phyloP scores from a whole-genome alignment of 1,140 invertebrate genomes.

The Drosophila arawakana region DNA sequence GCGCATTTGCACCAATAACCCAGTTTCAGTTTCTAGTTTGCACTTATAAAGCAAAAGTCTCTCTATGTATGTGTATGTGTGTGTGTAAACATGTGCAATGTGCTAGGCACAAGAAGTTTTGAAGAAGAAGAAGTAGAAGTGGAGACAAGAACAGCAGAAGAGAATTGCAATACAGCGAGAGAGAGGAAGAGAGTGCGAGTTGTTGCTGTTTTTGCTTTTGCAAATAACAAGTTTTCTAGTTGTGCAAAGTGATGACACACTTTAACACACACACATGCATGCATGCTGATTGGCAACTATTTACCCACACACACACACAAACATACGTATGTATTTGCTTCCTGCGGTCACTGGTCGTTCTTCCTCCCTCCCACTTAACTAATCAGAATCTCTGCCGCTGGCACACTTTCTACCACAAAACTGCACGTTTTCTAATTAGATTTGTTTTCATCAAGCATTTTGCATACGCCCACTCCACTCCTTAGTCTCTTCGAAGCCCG shows the following conservation, averaged over 20 bases:
- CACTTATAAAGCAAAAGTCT: slow-evolving; percentile 54
- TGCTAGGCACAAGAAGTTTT: slow-evolving; percentile 43
- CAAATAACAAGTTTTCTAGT: slow-evolving; percentile 74
- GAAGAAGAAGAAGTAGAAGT: slow-evolving; percentile 30
- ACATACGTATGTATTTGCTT: slow-evolving; percentile 23
- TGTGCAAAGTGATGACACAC: slow-evolving; percentile 76
- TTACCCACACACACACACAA: slow-evolving; percentile 19
- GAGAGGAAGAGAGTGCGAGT: slow-evolving; percentile 26
- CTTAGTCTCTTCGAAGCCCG: neutral
- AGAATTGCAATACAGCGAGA: slow-evolving; percentile 40
- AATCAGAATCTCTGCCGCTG: slow-evolving; percentile 56
- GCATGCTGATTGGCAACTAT: slow-evolving; percentile 30
- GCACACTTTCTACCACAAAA: slow-evolving; percentile 65
- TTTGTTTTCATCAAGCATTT: slow-evolving; percentile 47
- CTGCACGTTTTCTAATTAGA: slow-evolving; percentile 76
- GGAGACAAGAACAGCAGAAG: neutral
- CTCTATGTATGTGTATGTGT: slow-evolving; percentile 2
- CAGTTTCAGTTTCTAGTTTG: slow-evolving; percentile 76
- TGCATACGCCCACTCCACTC: slow-evolving; percentile 46
- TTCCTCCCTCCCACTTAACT: slow-evolving; percentile 26
- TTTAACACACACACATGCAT: slow-evolving; percentile 47
- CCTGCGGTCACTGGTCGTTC: slow-evolving; percentile 24
- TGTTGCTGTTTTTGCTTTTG: slow-evolving; percentile 43
- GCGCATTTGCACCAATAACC: slow-evolving; percentile 75
- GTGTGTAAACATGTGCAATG: slow-evolving; percentile 38